Base-by-base conservation (phyloP, 2,888 invertebrate genomes). In the Drosophila imparisetae region DNA sequence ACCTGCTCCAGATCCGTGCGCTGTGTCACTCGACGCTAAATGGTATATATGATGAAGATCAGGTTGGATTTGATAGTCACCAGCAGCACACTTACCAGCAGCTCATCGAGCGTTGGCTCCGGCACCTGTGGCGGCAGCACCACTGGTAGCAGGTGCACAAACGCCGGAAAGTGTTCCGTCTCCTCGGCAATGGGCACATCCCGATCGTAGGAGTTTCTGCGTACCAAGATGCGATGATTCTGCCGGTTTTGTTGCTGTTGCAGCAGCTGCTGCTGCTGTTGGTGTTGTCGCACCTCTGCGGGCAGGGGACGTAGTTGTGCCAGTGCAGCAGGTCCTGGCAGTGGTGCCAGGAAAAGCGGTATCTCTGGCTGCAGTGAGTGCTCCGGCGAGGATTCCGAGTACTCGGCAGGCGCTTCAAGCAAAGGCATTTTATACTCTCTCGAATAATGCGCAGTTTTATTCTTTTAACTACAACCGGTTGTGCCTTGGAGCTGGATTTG, bases 91-190 rank as follows among this genome's bases (percentile, higher is more conserved):
- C 93, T 92, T 89, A 95, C 95, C 93, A 95, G 83, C 5, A 95
- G 89, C 86, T 95, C 95, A 73, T 95, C 94, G 34, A 95, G 91
- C 1, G 95, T 95, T 36, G 94, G 93, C 76, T 95, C 95, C 0
- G 95, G 94, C 76, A 94, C 93, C 66, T 92, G 92, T 18, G 90
- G 83, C 6, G 92, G 92, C 72, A 92, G 62, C 8, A 94, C 94
- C 62, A 95, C 94, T 2, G 95, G 94, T 64, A 94, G 91, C 81
- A 95, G 94, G 38, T 91, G 91, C 34, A 90, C 91, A 52, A 90
- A 90, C 2, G 87, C 89, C 11, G 87, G 87, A 48, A 87, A 91
- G 53, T 90, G 82, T 42, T 91, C 89, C 6, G 86, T 90, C 66
- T 92, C 92, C 73, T 92, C 92, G 13, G 70, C 62, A 72, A 85